Evolutionary conservation across 2,797 vertebrate genomes (phyloP), one percentile per base, ranked within the genome.

Genomic region (Leuciscus waleckii): DNA sequence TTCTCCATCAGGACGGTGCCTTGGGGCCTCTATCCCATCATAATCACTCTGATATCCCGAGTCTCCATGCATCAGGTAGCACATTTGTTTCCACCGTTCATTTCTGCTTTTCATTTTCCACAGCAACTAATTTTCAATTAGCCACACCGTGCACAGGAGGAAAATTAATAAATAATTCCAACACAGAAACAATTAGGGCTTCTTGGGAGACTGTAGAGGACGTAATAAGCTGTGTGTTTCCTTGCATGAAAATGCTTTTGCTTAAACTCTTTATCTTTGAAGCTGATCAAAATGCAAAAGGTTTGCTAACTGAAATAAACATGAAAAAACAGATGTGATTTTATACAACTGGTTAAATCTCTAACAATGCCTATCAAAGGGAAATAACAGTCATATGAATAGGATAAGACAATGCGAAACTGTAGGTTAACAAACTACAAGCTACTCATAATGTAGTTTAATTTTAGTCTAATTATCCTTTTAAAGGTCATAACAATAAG

Each of bases 121-220:
- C 87, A 84, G 79, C 46, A 81, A 74, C 88, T 89, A 90, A 90
- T 90, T 88, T 90, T 88, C 86, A 90, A 87, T 90, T 89, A 88
- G 79, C 70, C n/a, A 70, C 51, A 56, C 83, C 69, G 75, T 80
- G 81, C 69, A 84, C 73, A 68, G 80, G 78, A 69, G 78, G 74
- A 65, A 82, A 89, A 87, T 86, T 79, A 82, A 82, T 87, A 89
- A 87, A 86, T 85, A 84, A 84, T 86, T 79, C 51, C 82, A 81
- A 63, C 39, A 46, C 79, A 79, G 79, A 87, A 68, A 87, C 84
- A 87, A 87, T 89, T 87, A 86, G 17, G 77, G 79, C 23, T 81
- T 86, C 76, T 77, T 73, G 26, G 63, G 88, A 84, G 73, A 84
- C 77, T 76, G 43, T 79, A 69, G 71, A 71, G 81, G 82, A 89